Conservation (phyloP, 2,888 invertebrate genomes). For the Teleogryllus oceanicus region DNA sequence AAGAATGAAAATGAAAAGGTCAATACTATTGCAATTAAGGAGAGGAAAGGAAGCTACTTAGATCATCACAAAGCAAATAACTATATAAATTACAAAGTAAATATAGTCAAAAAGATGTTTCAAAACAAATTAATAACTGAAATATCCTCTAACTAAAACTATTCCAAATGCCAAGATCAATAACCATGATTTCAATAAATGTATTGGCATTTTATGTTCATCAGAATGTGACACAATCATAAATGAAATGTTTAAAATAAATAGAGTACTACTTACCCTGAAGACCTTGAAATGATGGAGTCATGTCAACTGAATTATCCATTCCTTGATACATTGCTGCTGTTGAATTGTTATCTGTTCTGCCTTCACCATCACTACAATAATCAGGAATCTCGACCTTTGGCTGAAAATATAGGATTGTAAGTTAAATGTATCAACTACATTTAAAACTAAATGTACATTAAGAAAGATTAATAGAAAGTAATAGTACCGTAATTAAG, state of each 20-base stretch:
- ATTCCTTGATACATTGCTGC: constrained; percentile 26
- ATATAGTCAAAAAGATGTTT: background rate
- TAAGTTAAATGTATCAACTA: no score
- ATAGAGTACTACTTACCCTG: constrained; percentile 24
- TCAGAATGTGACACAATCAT: no score
- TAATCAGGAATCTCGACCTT: constrained; percentile 72
- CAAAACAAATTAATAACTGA: background rate
- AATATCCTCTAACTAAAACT: no score
- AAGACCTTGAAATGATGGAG: constrained; percentile 28
- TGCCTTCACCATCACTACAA: constrained; percentile 63
- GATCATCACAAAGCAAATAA: background rate
- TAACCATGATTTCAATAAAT: no score
- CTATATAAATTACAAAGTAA: background rate
- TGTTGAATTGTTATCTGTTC: constrained; percentile 27
- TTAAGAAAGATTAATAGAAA: no score
- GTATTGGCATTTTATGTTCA: no score
- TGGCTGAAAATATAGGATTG: constrained; percentile 51
- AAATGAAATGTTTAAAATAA: no score
- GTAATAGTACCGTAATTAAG: no score
- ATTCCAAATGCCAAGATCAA: no score
- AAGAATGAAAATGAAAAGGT: background rate
- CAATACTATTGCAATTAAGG: background rate
- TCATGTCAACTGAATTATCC: constrained; percentile 36
- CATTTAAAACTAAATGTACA: no score
- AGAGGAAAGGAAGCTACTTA: background rate